phyloP scores from a whole-genome alignment of 2,888 invertebrate species.

The Andrena bicolor region DNA sequence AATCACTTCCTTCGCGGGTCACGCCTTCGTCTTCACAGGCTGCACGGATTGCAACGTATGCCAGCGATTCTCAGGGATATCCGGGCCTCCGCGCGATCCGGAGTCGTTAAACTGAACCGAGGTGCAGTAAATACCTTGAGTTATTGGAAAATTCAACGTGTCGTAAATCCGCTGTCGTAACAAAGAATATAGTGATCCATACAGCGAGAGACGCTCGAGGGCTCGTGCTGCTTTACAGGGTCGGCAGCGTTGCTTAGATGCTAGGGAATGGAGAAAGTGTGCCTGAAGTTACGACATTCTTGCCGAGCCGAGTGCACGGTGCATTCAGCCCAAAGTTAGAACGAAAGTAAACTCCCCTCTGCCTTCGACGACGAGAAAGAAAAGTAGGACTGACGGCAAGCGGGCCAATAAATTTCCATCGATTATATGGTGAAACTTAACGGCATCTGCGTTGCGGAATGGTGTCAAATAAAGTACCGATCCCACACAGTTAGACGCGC shows the following conservation, averaged over 20 bases:
- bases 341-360: neutral
- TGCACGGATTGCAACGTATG: neutral
- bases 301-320: neutral
- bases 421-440: constrained; percentile 25
- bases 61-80: neutral
- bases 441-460: neutral
- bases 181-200: too few relatives aligned
- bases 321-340: neutral
- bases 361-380: constrained; percentile 1
- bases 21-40: neutral
- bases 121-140: neutral
- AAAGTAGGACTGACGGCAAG: neutral
- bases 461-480: neutral
- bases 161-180: constrained; percentile 1
- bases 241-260: too few relatives aligned
- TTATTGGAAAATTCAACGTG: neutral
- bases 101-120: neutral
- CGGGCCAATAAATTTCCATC: constrained; percentile 25
- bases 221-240: too few relatives aligned
- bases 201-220: too few relatives aligned
- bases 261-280: too few relatives aligned
- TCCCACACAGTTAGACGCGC: neutral
- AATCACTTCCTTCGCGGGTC: constrained; percentile 13
- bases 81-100: neutral
- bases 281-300: neutral